Base-by-base conservation (phyloP, 2,797 vertebrate genomes). In the Astyanax mexicanus region DNA sequence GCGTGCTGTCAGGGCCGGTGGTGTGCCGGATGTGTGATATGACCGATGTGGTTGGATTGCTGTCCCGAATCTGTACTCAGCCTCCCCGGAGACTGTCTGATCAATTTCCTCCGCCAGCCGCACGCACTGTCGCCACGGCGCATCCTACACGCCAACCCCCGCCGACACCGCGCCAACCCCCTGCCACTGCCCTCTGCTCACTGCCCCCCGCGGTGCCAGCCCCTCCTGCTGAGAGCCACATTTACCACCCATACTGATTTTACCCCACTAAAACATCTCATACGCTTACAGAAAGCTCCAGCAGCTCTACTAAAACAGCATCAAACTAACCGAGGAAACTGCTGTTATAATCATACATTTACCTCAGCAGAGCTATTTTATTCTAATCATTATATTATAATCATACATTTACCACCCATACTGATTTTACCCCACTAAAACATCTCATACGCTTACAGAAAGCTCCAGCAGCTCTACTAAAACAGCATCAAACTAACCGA, bases 11-110 rank as follows among this genome's bases (percentile, higher is more conserved):
- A 97, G 87, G 42, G 80, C 90, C 0, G 79, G 92, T 97, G 95
- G 93, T 93, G 91, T 89, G 90, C 95, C 85, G 84, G 95, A 95
- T 93, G 93, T 94, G 87, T 98, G 96, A 98, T 96, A 95, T 94
- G 95, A 95, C 96, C 96, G 96, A 98, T 96, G 95, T 91, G 94
- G 93, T 97, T 95, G 93, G 97, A 98, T 95, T 96, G 95, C 95
- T 97, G 93, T 96, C 97, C 96, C 95, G 79, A 91, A 95, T 95
- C 95, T 90, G 93, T 93, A 90, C 95, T 94, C 92, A 83, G 90
- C 91, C 95, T 91, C 94, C 95, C 93, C 91, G 91, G 94, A 94
- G 95, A 96, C 96, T 99, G 96, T 98, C 97, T 96, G 96, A 99
- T 98, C 93, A 92, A 99, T 98, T 98, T 93, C 92, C 94, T 96